Evolutionary conservation across 2,113 vertebrate species (phyloP).

Genomic region (Amblyornis subalaris): DNA sequence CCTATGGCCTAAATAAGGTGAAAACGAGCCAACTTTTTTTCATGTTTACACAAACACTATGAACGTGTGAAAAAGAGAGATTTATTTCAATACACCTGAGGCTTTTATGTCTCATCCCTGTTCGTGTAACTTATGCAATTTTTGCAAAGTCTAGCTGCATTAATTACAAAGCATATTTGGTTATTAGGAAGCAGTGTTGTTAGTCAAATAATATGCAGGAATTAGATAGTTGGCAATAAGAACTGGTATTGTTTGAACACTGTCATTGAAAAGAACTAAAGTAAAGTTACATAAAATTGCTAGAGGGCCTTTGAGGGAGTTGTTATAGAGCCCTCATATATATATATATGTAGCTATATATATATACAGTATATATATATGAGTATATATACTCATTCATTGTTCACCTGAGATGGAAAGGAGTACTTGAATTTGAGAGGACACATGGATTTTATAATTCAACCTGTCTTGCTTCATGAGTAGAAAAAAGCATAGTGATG

Average conservation of each 20-base stretch:
- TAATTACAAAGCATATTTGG: neutral
- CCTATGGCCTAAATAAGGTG: neutral
- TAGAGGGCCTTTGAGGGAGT: neutral
- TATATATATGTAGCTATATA: too few relatives aligned
- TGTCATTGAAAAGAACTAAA: neutral
- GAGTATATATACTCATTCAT: too few relatives aligned
- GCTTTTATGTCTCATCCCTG: neutral
- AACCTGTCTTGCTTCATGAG: neutral
- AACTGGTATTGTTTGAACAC: neutral
- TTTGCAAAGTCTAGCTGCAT: neutral
- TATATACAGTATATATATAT: too few relatives aligned
- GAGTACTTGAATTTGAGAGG: neutral
- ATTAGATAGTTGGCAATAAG: neutral
- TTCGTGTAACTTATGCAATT: neutral
- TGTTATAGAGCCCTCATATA: neutral
- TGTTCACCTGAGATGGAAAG: neutral
- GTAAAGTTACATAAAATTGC: neutral
- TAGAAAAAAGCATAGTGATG: neutral
- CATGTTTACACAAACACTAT: neutral
- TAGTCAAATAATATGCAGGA: neutral
- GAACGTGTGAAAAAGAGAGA: neutral
- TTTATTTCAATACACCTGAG: neutral
- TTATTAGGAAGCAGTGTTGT: neutral
- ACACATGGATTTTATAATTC: fast-evolving
- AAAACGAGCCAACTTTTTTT: neutral